Conservation (phyloP, 2,888 invertebrate species). For the Nemoura dubitans region DNA sequence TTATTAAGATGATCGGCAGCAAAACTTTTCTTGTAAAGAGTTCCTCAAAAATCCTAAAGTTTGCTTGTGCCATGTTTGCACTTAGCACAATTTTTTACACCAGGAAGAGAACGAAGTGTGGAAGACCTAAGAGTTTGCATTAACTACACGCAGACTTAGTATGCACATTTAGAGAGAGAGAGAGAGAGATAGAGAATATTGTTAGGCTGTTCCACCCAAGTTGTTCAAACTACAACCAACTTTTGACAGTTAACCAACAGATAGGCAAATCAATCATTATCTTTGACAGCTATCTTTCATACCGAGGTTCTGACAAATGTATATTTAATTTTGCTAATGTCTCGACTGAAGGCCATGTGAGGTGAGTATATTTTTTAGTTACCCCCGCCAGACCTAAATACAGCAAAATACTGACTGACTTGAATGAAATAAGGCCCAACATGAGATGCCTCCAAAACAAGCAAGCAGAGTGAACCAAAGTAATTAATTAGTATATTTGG, state of each 20-base stretch:
- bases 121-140: constrained; percentile 35
- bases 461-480: too few relatives aligned
- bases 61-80: not conserved
- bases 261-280: not conserved
- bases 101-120: constrained; percentile 21
- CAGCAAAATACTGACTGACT: too few relatives aligned
- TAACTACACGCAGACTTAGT: constrained; percentile 20
- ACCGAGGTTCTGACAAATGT: too few relatives aligned
- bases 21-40: not conserved
- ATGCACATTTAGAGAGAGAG: constrained; percentile 38
- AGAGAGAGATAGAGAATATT: too few relatives aligned
- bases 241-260: not conserved
- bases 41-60: not conserved
- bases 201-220: not conserved
- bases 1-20: not conserved
- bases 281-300: not conserved
- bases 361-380: not conserved
- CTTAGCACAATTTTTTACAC: not conserved
- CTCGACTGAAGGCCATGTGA: not conserved
- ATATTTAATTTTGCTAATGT: not conserved
- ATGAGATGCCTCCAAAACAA: too few relatives aligned
- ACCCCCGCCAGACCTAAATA: not conserved
- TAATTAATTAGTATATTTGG: too few relatives aligned
- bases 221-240: not conserved
- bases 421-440: too few relatives aligned